These are phyloP conservation scores for Laticauda laticaudata DNA, from an alignment of 2,113 vertebrate genomes.

Conservation along the genomic window DNA sequence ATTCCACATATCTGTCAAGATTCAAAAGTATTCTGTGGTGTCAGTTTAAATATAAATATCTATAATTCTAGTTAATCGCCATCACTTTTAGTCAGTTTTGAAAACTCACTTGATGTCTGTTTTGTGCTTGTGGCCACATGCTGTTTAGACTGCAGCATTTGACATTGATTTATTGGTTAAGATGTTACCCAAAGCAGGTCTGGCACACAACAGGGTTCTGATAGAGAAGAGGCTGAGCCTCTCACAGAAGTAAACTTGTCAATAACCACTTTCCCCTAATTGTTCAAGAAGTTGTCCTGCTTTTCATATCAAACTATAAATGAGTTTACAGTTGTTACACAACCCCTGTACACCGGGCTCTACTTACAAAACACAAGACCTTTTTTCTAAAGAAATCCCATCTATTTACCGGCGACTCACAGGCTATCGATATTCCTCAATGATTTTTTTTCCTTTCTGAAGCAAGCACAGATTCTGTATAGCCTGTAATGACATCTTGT, in stretches of 20 bases:
- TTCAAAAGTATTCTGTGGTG: conserved; percentile 78
- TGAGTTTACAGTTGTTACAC: conserved; percentile 51
- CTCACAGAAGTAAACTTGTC: conserved; percentile 62
- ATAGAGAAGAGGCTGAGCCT: conserved; percentile 60
- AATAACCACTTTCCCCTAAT: conserved; percentile 51
- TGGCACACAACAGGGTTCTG: conserved; percentile 55
- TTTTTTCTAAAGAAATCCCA: conserved; percentile 55
- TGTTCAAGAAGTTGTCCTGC: conserved; percentile 49
- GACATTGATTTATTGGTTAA: conserved; percentile 69
- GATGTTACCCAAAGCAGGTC: conserved; percentile 57
- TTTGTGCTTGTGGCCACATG: conserved; percentile 53
- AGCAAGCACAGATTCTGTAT: conserved; percentile 54
- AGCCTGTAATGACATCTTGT: conserved; percentile 63
- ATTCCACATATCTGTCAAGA: conserved; percentile 78
- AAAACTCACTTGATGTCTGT: conserved; percentile 67
- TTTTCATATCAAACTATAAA: conserved; percentile 53
- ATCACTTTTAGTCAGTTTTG: conserved; percentile 73
- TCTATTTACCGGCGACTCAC: conserved; percentile 56
- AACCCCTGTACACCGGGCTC: conserved; percentile 64
- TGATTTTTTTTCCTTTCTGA: conserved; percentile 55
- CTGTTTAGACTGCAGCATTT: conserved; percentile 58
- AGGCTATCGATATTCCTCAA: conserved; percentile 47
- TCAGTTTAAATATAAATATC: conserved; percentile 82
- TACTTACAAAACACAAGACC: conserved; percentile 51
- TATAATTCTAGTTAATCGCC: conserved; percentile 77